Evolutionary conservation across 2,888 invertebrate genomes (phyloP), one percentile per base, ranked within the genome.

Genomic region (Lycaena phlaeas): DNA sequence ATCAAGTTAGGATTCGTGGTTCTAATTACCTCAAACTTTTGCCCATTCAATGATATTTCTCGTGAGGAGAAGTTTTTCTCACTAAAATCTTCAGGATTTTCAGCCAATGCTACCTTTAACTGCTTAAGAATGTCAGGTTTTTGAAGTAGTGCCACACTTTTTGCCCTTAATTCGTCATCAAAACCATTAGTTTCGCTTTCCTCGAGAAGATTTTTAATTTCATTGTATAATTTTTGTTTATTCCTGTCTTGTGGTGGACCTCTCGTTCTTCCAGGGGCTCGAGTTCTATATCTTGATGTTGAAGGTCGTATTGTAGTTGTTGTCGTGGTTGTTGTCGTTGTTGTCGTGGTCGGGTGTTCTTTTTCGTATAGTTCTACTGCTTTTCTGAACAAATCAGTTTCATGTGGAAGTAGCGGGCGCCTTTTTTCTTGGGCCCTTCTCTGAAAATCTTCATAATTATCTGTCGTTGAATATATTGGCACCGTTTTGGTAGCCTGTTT

Each of bases 41-140:
- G 91, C 0, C 93, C 93, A 54, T 92, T 92, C 34, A 93, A 61
- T 4, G 91, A 87, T 37, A 93, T 87, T 61, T 93, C 93, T 46
- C 92, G 86, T 0, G 92, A 90, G 1, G 91, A 87, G 42, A 90
- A 88, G 49, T 92, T 92, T 59, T 89, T 91, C 37, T 87, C 87
- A 22, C 78, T 86, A 39, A 88, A 84, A 27, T 89, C 89, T 54
- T 88, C 87, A 0, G 88, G 87, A 15, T 89, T 87, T 59, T 92
- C 91, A 0, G 90, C 88, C 11, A 93, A 77, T 0, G 92, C 92
- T 14, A 91, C 85, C 59, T 91, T 90, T 6, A 93, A 63, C 59
- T 93, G 93, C 46, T 91, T 91, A 4, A 94, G 63, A 22, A 94
- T 85, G 47, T 92, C 89, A 29, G 93, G 92, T 53, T 90, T 88